Evolutionary conservation across 2,797 vertebrate genomes (phyloP).

Genomic region (Prionace glauca): DNA sequence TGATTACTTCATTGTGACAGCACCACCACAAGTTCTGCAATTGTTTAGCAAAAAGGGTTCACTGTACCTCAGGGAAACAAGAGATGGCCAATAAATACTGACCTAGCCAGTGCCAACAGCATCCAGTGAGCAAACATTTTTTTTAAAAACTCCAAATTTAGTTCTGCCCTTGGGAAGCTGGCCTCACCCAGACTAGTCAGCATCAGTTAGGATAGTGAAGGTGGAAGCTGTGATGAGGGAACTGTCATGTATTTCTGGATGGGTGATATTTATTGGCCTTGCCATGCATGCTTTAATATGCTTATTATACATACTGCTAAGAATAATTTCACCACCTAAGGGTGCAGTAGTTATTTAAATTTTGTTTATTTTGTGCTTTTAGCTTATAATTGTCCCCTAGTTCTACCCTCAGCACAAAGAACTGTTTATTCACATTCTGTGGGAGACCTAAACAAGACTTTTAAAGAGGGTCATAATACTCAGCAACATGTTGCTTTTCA

Average conservation of each 20-base stretch:
- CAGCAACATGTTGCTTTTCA: not conserved
- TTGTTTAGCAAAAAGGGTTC: not conserved
- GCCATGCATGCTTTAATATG: not conserved
- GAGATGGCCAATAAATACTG: not conserved
- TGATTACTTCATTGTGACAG: not conserved
- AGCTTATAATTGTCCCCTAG: not conserved
- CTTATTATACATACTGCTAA: not conserved
- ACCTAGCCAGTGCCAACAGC: not conserved
- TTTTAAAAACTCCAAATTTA: not conserved
- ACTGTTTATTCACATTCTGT: not conserved
- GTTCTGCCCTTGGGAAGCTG: not conserved
- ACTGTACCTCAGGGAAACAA: not conserved
- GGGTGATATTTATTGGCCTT: not conserved
- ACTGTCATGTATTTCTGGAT: not conserved
- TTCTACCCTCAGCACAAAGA: not conserved
- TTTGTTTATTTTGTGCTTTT: not conserved
- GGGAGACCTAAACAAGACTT: not conserved
- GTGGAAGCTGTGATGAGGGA: not conserved
- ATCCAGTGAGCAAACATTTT: not conserved
- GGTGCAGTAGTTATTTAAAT: not conserved
- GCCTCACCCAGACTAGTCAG: not conserved
- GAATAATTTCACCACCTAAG: not conserved
- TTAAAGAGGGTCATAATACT: not conserved
- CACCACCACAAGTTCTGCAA: not conserved
- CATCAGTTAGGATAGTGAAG: not conserved